Evolutionary conservation across 1,140 invertebrate genomes (phyloP).

Genomic region (Ditylenchus dipsaci): DNA sequence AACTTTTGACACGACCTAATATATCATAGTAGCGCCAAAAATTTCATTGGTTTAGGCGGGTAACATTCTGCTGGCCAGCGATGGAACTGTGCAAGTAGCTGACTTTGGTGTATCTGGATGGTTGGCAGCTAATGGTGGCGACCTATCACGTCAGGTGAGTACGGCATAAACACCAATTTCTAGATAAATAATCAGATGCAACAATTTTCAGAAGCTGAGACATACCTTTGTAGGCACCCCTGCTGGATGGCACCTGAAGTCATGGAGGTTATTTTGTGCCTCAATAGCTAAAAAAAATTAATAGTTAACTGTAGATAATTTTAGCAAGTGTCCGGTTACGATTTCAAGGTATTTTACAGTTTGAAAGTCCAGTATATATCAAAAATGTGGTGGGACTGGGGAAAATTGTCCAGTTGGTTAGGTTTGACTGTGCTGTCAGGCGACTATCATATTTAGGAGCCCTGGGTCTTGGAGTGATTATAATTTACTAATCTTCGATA

Average conservation of each 20-base stretch:
- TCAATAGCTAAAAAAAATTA: too few relatives aligned
- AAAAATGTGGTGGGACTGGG: too few relatives aligned
- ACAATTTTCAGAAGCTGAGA: constrained; percentile 72
- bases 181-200: too few relatives aligned
- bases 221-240: constrained; percentile 96
- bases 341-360: constrained; percentile 66
- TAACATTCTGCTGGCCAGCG: constrained; percentile 92
- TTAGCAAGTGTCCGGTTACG: constrained; percentile 88
- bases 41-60: constrained; percentile 61
- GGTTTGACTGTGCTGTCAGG: too few relatives aligned
- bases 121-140: constrained; percentile 81
- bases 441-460: too few relatives aligned
- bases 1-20: not conserved
- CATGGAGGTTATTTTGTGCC: constrained; percentile 70
- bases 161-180: too few relatives aligned
- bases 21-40: not conserved
- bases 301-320: too few relatives aligned
- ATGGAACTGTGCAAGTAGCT: constrained; percentile 97
- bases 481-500: too few relatives aligned
- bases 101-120: constrained; percentile 66
- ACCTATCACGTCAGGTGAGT: constrained; percentile 71
- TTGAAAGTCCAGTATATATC: too few relatives aligned
- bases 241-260: constrained; percentile 99
- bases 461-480: too few relatives aligned
- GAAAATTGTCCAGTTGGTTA: too few relatives aligned